Base-by-base conservation (phyloP, 1,140 invertebrate genomes). In the Coelopa frigida region DNA sequence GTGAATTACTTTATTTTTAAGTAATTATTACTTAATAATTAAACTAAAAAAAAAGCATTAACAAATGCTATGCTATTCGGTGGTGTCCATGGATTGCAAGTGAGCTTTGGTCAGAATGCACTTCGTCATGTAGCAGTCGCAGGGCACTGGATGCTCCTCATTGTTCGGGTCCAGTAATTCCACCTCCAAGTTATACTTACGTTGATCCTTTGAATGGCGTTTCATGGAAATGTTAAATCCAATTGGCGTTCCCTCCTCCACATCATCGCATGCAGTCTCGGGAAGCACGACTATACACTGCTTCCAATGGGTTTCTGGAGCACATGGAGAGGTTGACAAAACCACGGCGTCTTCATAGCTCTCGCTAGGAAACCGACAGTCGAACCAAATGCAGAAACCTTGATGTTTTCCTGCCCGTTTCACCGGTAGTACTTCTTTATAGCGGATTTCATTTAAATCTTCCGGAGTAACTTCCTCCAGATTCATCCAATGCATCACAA, bases 261-360 rank as follows among this genome's bases (percentile, higher is more conserved):
- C 64, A 27, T 61, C 50, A 49, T 72, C 66, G 39, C 59, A 62
- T 24, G 61, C 52, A 39, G 75, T 73, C 42, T 75, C 63, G 8
- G 79, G 79, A 26, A 82, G 55, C 3, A 81, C 72, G 66, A 99
- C 94, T 7, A 95, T 81, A 2, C 94, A 96, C 71, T 98, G 96
- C 71, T 97, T 97, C 95, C 95, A 98, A 73, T 98, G 94, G 7
- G 94, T 98, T 39, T 77, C 74, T 50, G 76, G 75, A 57, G 79
- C 78, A 50, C 73, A 74, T 42, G 84, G 93, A 58, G 82, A 84
- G 52, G 87, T 90, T 44, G 80, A 82, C 35, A 91, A 75, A 8
- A 72, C 65, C n/a, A 87, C 72, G 10, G 61, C 55, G 12, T 61
- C 49, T 4, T 54, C 54, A 22, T 58, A 50, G 32, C 37, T 49